Conservation (phyloP, 2,888 invertebrate genomes). For the Andrena dorsata region DNA sequence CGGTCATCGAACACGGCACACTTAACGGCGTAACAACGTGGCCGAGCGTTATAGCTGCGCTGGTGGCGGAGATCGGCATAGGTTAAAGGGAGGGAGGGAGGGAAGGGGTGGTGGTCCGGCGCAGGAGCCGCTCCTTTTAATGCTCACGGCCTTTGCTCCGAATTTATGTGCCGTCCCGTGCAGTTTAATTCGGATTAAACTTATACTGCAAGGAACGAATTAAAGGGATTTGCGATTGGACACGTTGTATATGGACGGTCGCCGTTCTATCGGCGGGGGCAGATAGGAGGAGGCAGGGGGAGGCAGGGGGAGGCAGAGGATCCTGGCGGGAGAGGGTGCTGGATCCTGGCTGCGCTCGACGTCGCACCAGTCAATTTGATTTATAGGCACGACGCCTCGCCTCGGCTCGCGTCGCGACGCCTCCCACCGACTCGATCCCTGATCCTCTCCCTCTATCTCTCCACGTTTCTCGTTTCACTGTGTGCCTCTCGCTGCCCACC, state of each 20-base stretch:
- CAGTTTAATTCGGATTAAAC: constrained; percentile 82
- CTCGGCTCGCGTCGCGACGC: constrained; percentile 74
- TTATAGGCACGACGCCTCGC: constrained; percentile 79
- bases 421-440: constrained; percentile 26
- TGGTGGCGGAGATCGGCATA: constrained; percentile 14
- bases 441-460: constrained; percentile 35
- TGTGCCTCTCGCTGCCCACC: constrained; percentile 29
- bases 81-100: neutral
- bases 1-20: constrained; percentile 56
- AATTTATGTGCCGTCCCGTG: constrained; percentile 80
- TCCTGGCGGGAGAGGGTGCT: constrained; percentile 47
- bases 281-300: constrained; percentile 62
- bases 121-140: constrained; percentile 73
- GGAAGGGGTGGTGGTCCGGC: constrained; percentile 22
- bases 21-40: constrained; percentile 52
- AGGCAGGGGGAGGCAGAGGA: constrained; percentile 19
- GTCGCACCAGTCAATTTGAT: constrained; percentile 82
- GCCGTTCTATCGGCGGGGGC: constrained; percentile 74
- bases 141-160: constrained; percentile 70
- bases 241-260: constrained; percentile 80
- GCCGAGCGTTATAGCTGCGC: constrained; percentile 13
- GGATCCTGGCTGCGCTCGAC: constrained; percentile 79
- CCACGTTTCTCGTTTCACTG: constrained; percentile 19
- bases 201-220: constrained; percentile 82
- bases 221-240: constrained; percentile 83